Conservation (phyloP, 1,140 invertebrate genomes). For the Leucophenga varia region DNA sequence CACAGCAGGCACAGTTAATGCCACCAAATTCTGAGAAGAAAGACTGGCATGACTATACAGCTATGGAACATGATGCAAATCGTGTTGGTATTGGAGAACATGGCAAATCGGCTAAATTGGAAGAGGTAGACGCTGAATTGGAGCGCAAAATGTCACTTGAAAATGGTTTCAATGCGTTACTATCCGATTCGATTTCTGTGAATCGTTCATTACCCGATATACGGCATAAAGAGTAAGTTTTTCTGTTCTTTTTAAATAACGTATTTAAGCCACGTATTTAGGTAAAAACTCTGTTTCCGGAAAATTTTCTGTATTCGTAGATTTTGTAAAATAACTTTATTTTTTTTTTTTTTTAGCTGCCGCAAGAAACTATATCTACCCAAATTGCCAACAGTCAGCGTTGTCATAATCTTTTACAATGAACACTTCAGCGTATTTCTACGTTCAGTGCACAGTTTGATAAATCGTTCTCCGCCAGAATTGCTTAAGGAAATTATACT, state of each 20-base stretch:
- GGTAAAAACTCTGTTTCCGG: background rate
- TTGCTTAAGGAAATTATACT: slow-evolving; percentile 89
- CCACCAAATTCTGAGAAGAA: slow-evolving; percentile 59
- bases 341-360: slow-evolving; percentile 60
- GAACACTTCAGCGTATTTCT: slow-evolving; percentile 88
- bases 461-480: slow-evolving; percentile 78
- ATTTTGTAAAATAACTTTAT: slow-evolving; percentile 12
- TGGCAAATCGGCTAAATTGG: slow-evolving; percentile 67
- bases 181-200: slow-evolving; percentile 86
- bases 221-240: slow-evolving; percentile 70
- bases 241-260: no score
- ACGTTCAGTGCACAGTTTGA: slow-evolving; percentile 79
- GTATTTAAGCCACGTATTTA: no score
- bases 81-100: slow-evolving; percentile 74
- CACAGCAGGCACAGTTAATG: background rate
- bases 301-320: background rate
- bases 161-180: slow-evolving; percentile 85
- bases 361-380: slow-evolving; percentile 73
- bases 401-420: slow-evolving; percentile 93
- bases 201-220: slow-evolving; percentile 82
- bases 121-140: slow-evolving; percentile 70
- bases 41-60: slow-evolving; percentile 85
- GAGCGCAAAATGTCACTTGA: slow-evolving; percentile 39
- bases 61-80: slow-evolving; percentile 68
- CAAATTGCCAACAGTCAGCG: slow-evolving; percentile 77